Conservation (phyloP, 2,888 invertebrate genomes). For the Cataglyphis altisquamis region DNA sequence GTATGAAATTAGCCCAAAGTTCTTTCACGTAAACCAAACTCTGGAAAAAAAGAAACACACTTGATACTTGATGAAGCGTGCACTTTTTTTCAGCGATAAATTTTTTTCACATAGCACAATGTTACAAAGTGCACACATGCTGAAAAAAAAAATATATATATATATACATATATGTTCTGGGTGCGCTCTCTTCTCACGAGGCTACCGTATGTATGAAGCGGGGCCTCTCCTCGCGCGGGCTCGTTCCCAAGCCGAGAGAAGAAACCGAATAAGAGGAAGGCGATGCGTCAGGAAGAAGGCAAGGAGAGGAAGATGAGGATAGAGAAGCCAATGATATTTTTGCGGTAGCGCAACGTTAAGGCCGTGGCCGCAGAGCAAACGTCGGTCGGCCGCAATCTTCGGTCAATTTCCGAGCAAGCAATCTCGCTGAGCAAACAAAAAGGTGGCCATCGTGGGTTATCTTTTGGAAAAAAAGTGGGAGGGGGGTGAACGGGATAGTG, state of each 20-base stretch:
- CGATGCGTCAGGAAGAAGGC: constrained; percentile 33
- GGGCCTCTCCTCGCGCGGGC: constrained; percentile 2
- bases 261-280: constrained; percentile 55
- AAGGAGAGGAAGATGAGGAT: constrained; percentile 44
- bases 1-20: background rate
- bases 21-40: background rate
- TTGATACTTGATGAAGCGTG: background rate
- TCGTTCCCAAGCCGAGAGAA: constrained; percentile 48
- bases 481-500: constrained; percentile 51
- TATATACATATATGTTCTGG: background rate
- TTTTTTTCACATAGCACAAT: background rate
- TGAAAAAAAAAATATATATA: constrained; percentile 1
- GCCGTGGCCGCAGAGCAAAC: constrained; percentile 84
- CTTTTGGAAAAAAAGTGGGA: constrained; percentile 68
- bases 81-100: background rate
- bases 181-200: constrained; percentile 40
- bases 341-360: constrained; percentile 81
- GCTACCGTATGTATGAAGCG: constrained; percentile 38
- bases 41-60: background rate
- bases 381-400: constrained; percentile 85
- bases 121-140: background rate
- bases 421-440: constrained; percentile 85
- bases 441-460: constrained; percentile 76
- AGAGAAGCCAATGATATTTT: constrained; percentile 79
- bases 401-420: constrained; percentile 84